Conservation (phyloP, 1,140 invertebrate genomes). For the Kradibia gibbosae region DNA sequence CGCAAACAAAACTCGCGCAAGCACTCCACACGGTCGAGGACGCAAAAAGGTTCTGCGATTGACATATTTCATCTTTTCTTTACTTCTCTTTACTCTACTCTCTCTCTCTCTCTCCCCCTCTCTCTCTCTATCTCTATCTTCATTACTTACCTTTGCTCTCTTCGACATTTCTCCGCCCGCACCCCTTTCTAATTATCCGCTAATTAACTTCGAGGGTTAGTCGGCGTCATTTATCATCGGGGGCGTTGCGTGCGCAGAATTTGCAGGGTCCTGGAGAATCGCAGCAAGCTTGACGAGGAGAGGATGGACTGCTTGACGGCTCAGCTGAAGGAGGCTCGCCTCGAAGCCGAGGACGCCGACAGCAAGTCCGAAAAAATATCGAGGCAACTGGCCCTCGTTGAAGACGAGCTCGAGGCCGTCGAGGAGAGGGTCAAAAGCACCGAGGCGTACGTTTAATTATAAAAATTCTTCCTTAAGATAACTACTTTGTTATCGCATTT, state of each 20-base stretch:
- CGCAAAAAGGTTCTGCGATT: conserved; percentile 79
- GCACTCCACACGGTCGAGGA: conserved; percentile 87
- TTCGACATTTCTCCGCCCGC: too few relatives aligned
- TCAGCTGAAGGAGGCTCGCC: conserved; percentile 83
- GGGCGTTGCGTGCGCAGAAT: conserved; percentile 72
- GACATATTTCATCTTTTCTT: neutral
- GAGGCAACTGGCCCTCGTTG: conserved; percentile 90
- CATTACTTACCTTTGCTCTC: too few relatives aligned
- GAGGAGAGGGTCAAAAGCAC: conserved; percentile 89
- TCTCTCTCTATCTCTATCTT: neutral
- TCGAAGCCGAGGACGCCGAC: conserved; percentile 85
- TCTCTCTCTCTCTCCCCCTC: neutral
- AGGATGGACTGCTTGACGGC: conserved; percentile 81
- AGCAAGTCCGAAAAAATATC: conserved; percentile 88
- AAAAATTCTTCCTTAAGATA: neutral
- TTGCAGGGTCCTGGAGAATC: conserved; percentile 84
- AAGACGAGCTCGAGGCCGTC: conserved; percentile 88
- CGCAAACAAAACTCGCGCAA: conserved; percentile 82
- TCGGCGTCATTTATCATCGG: neutral
- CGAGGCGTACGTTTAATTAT: conserved; percentile 78
- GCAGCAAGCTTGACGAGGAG: conserved; percentile 83
- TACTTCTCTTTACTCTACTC: neutral
- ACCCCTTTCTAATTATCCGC: neutral
- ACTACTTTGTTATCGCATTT: too few relatives aligned
- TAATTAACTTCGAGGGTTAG: neutral